Percentiles rank a stretch among this genome's conserved stretches.
These are phyloP conservation scores for Trilocha varians DNA, from an alignment of 2,888 invertebrate species.

Conservation along the genomic window DNA sequence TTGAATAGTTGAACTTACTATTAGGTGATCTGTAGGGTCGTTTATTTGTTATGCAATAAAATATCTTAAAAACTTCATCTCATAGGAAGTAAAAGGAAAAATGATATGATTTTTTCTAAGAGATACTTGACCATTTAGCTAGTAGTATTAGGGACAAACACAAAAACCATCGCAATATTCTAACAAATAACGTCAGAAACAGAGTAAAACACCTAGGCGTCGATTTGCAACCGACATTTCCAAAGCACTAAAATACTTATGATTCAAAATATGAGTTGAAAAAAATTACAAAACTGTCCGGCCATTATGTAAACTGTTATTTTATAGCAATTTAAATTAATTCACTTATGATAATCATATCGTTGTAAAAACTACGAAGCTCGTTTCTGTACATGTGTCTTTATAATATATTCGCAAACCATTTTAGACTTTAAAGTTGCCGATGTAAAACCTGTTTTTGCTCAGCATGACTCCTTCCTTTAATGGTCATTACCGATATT, in stretches of 20 bases:
- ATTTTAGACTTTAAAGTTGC: not conserved
- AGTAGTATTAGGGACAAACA: too few species aligned
- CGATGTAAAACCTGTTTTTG: not conserved
- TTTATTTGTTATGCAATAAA: too few species aligned
- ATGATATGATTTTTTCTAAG: too few species aligned
- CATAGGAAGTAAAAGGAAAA: too few species aligned
- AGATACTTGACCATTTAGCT: too few species aligned
- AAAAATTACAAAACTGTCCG: conserved; percentile 34
- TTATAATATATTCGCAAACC: conserved; percentile 8
- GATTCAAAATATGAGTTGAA: conserved; percentile 36
- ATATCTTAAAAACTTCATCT: too few species aligned
- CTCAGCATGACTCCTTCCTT: conserved; percentile 15
- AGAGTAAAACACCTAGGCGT: conserved; percentile 13
- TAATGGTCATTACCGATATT: conserved; percentile 47
- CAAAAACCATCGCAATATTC: too few species aligned
- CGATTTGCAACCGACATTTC: conserved; percentile 31
- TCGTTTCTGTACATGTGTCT: conserved; percentile 49
- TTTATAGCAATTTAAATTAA: conserved; percentile 66
- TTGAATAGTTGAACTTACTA: too few species aligned
- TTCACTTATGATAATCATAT: conserved; percentile 61
- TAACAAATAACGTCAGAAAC: too few species aligned
- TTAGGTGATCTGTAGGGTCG: too few species aligned
- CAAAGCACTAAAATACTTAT: conserved; percentile 40
- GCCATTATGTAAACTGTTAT: conserved; percentile 56
- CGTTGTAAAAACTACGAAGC: conserved; percentile 42